phyloP scores from a whole-genome alignment of 2,888 invertebrate species.

The Agrenia bidenticulata region DNA sequence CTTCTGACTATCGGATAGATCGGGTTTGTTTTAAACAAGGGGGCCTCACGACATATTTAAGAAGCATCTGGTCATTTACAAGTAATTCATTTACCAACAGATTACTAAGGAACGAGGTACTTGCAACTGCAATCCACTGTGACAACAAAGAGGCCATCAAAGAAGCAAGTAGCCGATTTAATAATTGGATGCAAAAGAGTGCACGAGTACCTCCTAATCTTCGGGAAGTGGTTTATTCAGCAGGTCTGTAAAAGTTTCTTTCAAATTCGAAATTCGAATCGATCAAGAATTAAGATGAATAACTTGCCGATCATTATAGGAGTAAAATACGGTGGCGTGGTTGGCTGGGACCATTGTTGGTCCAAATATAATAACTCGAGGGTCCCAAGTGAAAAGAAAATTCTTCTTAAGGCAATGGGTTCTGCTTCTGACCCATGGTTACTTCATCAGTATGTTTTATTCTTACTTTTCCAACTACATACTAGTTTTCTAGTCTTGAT shows the following conservation, averaged over 20 bases:
- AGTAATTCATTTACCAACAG: conserved; percentile 57
- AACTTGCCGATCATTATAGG: no score
- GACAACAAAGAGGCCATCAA: conserved; percentile 70
- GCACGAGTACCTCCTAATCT: conserved; percentile 71
- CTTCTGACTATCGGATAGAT: no score
- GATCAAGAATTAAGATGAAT: no score
- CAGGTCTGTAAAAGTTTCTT: conserved; percentile 56
- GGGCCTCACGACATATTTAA: no score
- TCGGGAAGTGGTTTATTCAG: conserved; percentile 67
- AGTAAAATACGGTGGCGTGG: conserved; percentile 68
- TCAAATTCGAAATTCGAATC: background rate
- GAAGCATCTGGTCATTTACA: no score
- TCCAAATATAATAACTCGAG: conserved; percentile 67
- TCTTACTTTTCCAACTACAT: background rate
- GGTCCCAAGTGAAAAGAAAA: conserved; percentile 69
- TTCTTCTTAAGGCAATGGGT: conserved; percentile 70
- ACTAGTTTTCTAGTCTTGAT: background rate
- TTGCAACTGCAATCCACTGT: conserved; percentile 72
- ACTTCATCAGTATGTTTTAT: conserved; percentile 65
- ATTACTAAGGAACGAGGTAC: conserved; percentile 69
- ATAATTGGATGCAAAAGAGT: conserved; percentile 69
- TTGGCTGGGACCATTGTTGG: conserved; percentile 79
- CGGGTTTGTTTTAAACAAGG: no score
- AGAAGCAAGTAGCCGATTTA: conserved; percentile 69
- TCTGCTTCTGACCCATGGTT: conserved; percentile 77